Evolutionary conservation across 2,888 invertebrate species (phyloP), one percentile per base, ranked within the genome.

Genomic region (Cepaea hortensis): DNA sequence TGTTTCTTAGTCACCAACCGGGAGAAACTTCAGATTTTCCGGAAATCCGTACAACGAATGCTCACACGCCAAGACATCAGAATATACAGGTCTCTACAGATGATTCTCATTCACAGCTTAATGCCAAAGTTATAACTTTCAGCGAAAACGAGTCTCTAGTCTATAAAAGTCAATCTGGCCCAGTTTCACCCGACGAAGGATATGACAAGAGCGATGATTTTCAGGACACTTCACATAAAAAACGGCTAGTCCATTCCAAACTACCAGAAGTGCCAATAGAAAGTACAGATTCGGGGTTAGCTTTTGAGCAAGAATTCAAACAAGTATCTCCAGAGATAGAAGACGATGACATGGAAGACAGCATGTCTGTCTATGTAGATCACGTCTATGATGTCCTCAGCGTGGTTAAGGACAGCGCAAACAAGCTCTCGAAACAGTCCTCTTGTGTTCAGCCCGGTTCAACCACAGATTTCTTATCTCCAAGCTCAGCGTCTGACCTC

Each of bases 331-430:
- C 61, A 15, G 13, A 18, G 11, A 55, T 15, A 18, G 85, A 85
- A 35, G 80, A 81, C n/a, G 61, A 20, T 4, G 86, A 82, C 9
- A 50, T 76, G 13, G 62, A 7, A 11, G 86, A 86, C n/a, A 35
- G 35, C 15, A 73, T 15, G 1, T 85, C 85, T 18, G 13, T 75
- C 5, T 62, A 55, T 9, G 55, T 75, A 18, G 84, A 84, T 18
- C 88, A 88, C 23, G 84, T 88, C 6, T 88, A 88, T 72, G 88
- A 88, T 82, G 88, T 88, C 3, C 84, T 72, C n/a, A 88, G 85
- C 50, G 88, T 86, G 48, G 85, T 88, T 61, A 81, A 46, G 20
- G 72, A 70, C 0, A 35, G 23, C 48, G 72, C 72, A 6, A 73
- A 70, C 11, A 61, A 55, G 15, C 72, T 73, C n/a, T 70, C 70